Evolutionary conservation across 2,113 vertebrate genomes (phyloP).

Genomic region (Spilogale gracilis): DNA sequence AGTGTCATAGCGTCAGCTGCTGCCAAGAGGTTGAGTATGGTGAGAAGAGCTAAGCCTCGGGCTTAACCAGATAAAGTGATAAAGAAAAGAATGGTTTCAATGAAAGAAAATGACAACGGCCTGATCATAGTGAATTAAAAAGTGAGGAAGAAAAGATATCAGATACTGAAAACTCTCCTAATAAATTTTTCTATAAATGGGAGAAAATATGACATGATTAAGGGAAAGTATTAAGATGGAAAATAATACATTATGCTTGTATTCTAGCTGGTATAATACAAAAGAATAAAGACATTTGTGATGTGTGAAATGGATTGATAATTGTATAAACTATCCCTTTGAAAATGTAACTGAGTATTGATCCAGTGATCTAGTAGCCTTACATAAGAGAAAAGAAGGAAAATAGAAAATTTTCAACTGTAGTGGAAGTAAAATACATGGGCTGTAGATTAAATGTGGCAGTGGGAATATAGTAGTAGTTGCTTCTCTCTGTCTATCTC

Average conservation of each 20-base stretch:
- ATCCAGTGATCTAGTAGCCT: not conserved
- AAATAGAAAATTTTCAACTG: not conserved
- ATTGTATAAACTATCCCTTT: not conserved
- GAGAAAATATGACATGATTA: not conserved
- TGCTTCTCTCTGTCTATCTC: not conserved
- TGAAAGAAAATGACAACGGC: not conserved
- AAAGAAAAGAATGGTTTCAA: not conserved
- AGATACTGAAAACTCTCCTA: not conserved
- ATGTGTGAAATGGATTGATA: not conserved
- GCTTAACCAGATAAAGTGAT: conserved; percentile 17
- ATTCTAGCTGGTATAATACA: not conserved
- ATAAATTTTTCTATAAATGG: not conserved
- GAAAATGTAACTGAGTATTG: not conserved
- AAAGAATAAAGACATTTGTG: not conserved
- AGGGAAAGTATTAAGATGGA: not conserved
- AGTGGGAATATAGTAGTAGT: not conserved
- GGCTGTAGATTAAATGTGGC: not conserved
- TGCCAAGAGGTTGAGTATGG: not conserved
- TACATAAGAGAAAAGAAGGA: not conserved
- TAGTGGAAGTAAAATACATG: not conserved
- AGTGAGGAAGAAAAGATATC: not conserved
- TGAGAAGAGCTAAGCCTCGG: not conserved
- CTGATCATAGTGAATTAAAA: not conserved
- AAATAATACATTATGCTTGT: not conserved
- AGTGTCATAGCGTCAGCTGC: not conserved